Evolutionary conservation across 2,113 vertebrate genomes (phyloP).

Genomic region (Erythrocebus patas): DNA sequence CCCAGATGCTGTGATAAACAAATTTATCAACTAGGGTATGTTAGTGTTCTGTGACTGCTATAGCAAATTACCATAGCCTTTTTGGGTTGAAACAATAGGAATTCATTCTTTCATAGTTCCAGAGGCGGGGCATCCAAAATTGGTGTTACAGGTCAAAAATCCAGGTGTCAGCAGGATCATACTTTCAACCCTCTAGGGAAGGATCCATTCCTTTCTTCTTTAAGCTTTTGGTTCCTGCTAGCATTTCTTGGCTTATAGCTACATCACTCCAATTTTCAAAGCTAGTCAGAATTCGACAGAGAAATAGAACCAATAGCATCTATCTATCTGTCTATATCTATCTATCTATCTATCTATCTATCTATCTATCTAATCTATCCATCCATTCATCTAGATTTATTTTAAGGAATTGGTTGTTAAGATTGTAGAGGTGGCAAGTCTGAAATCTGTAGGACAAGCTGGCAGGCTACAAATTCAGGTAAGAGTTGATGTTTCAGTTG

Average conservation of each 20-base stretch:
- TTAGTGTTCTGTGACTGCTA: background rate
- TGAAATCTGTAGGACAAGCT: background rate
- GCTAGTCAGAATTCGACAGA: background rate
- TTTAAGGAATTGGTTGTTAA: background rate
- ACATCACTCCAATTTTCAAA: background rate
- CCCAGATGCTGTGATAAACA: background rate
- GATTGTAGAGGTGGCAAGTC: background rate
- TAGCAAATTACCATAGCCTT: background rate
- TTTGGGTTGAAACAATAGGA: background rate
- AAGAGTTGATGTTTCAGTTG: background rate
- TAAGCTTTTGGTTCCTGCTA: background rate
- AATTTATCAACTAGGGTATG: background rate
- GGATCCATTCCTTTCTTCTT: background rate
- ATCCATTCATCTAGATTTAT: background rate
- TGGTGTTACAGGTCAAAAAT: background rate
- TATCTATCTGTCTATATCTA: background rate
- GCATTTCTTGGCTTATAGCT: background rate
- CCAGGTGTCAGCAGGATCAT: background rate
- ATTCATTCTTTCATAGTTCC: background rate
- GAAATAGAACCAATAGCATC: background rate
- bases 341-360: background rate
- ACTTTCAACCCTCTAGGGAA: background rate
- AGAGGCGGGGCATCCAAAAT: background rate
- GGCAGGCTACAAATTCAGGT: background rate
- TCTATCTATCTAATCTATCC: background rate